Conservation (phyloP, 1,140 invertebrate genomes). For the Spodoptera frugiperda region DNA sequence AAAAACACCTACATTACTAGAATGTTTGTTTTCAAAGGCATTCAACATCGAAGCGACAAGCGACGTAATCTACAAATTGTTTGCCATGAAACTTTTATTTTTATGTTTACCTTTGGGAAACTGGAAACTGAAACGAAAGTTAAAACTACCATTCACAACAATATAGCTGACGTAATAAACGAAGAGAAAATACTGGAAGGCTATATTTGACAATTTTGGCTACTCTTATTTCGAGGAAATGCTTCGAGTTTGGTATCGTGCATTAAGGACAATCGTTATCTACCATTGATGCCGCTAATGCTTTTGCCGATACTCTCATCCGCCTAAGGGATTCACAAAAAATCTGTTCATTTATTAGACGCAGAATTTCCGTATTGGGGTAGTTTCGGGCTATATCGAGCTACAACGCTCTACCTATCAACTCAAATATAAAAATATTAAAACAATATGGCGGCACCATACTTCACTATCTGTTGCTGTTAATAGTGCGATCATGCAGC, state of each 20-base stretch:
- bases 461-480: not conserved
- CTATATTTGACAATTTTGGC: not conserved
- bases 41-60: not conserved
- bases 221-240: not conserved
- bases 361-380: no score
- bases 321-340: not conserved
- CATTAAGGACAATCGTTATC: slow-evolving; percentile 1
- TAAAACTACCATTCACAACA: slow-evolving; percentile 19
- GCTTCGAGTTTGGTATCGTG: not conserved
- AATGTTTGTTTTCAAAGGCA: not conserved
- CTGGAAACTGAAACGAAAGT: slow-evolving; percentile 3
- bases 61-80: slow-evolving; percentile 9
- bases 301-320: not conserved
- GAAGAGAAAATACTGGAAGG: no score
- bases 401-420: no score
- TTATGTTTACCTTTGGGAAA: slow-evolving; percentile 7
- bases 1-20: not conserved
- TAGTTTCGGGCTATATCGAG: no score
- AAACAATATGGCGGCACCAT: no score
- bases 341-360: no score
- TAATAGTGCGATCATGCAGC: not conserved
- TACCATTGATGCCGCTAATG: slow-evolving; percentile 11
- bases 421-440: no score
- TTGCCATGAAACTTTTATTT: slow-evolving; percentile 18
- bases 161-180: not conserved